These are phyloP conservation scores for Megalopta genalis DNA, from an alignment of 1,140 invertebrate species.

Conservation along the genomic window DNA sequence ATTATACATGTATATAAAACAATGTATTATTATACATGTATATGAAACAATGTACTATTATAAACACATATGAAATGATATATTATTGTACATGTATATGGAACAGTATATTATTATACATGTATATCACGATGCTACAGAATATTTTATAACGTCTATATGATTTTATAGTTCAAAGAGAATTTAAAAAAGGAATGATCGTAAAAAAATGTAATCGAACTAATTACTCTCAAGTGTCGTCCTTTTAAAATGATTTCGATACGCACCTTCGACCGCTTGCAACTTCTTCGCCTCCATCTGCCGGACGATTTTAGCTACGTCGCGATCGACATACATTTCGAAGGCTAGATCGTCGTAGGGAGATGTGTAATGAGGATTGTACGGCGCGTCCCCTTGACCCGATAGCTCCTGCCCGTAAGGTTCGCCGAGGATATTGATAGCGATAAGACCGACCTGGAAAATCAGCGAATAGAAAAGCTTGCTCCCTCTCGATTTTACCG, in stretches of 20 bases:
- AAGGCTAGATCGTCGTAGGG: conserved; percentile 97
- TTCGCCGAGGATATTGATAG: conserved; percentile 89
- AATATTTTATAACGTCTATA: too few species aligned
- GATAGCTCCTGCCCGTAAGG: conserved; percentile 64
- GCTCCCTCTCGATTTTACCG: neutral
- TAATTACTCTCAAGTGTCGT: too few species aligned
- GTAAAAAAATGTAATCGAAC: too few species aligned
- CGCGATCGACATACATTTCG: conserved; percentile 98
- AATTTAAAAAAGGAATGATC: too few species aligned
- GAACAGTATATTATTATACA: too few species aligned
- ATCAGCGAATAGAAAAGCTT: neutral
- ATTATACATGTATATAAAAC: too few species aligned
- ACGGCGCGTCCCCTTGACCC: conserved; percentile 74
- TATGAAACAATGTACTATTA: too few species aligned
- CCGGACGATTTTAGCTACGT: conserved; percentile 93
- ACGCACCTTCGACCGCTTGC: conserved; percentile 87
- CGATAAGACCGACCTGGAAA: conserved; percentile 85
- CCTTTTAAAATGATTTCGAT: neutral
- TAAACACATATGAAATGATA: too few species aligned
- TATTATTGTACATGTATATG: too few species aligned
- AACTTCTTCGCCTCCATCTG: conserved; percentile 93
- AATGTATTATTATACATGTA: too few species aligned
- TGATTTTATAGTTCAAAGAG: too few species aligned
- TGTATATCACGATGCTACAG: too few species aligned
- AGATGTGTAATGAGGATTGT: conserved; percentile 86